These are phyloP conservation scores for Saturnia japonica DNA, from an alignment of 2,888 invertebrate species.

Conservation along the genomic window DNA sequence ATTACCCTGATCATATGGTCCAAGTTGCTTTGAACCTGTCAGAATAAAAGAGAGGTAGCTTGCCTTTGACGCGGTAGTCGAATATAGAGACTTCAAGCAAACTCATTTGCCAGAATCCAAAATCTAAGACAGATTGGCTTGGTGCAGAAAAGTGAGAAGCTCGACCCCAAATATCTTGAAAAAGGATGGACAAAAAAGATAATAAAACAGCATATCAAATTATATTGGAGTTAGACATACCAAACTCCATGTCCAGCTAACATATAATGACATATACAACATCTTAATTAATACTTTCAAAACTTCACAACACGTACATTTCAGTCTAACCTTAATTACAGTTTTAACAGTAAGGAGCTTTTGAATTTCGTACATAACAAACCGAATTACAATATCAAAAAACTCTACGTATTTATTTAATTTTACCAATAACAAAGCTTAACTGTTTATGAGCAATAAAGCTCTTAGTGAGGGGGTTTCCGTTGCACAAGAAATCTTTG, in stretches of 20 bases:
- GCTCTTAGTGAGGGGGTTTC: conserved; percentile 28
- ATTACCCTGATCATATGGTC: background rate
- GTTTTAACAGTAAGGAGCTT: background rate
- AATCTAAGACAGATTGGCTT: too few species aligned
- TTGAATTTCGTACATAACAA: background rate
- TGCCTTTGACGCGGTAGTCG: too few species aligned
- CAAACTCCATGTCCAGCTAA: background rate
- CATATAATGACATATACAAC: background rate
- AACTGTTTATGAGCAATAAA: conserved; percentile 36
- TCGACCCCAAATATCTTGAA: too few species aligned
- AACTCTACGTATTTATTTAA: conserved; percentile 15
- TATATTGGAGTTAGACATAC: background rate
- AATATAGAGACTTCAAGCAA: too few species aligned
- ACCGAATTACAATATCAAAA: background rate
- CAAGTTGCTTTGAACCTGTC: too few species aligned
- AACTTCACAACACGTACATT: background rate
- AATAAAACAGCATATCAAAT: background rate
- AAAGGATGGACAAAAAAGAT: too few species aligned
- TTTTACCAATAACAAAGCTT: conserved; percentile 27
- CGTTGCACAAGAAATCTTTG: conserved; percentile 39
- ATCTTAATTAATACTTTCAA: background rate
- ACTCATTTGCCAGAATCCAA: too few species aligned
- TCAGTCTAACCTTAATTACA: background rate
- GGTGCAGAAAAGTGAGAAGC: too few species aligned
- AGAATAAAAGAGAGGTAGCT: too few species aligned